These are phyloP conservation scores for Porites australiensis DNA, from an alignment of 64 coral and sea anemone genomes.

Conservation along the genomic window DNA sequence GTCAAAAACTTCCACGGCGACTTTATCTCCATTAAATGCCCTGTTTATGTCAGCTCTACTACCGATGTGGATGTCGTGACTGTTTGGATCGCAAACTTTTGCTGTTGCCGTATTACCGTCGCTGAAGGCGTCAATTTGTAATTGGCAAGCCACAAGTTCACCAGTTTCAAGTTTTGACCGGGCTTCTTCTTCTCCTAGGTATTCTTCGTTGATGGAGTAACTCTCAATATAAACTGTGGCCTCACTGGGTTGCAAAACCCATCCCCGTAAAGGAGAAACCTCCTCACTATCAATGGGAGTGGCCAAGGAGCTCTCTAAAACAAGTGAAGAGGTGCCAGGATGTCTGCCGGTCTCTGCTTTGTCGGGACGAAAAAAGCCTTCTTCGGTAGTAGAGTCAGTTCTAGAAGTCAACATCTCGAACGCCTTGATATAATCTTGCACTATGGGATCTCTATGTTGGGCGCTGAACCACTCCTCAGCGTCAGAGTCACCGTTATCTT, in stretches of 20 bases:
- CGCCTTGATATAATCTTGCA: slow-evolving; percentile 92
- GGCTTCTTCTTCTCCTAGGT: slow-evolving; percentile 51
- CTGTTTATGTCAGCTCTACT: slow-evolving; percentile 83
- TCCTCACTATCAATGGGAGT: not conserved
- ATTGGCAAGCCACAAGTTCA: slow-evolving; percentile 74
- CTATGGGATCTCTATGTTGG: slow-evolving; percentile 87
- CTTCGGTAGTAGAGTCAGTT: not conserved
- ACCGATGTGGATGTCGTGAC: slow-evolving; percentile 72
- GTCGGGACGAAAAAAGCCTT: not conserved
- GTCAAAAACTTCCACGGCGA: slow-evolving; percentile 73
- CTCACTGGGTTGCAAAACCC: slow-evolving; percentile 78
- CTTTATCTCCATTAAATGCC: slow-evolving; percentile 87
- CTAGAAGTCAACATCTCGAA: slow-evolving; percentile 75
- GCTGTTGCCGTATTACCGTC: slow-evolving; percentile 72
- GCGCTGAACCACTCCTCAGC: slow-evolving; percentile 82
- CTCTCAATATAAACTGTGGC: slow-evolving; percentile 71
- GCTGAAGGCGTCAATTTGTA: slow-evolving; percentile 63
- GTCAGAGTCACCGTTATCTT: slow-evolving; percentile 70
- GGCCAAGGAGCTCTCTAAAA: not conserved
- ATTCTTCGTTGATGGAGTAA: slow-evolving; percentile 75
- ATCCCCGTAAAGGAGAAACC: slow-evolving; percentile 21
- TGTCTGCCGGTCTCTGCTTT: not conserved
- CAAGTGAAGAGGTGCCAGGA: not conserved
- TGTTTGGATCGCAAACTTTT: slow-evolving; percentile 69
- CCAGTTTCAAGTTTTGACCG: slow-evolving; percentile 34